These are phyloP conservation scores for Cheumatopsyche charites DNA, from an alignment of 1,140 invertebrate species.

Conservation along the genomic window DNA sequence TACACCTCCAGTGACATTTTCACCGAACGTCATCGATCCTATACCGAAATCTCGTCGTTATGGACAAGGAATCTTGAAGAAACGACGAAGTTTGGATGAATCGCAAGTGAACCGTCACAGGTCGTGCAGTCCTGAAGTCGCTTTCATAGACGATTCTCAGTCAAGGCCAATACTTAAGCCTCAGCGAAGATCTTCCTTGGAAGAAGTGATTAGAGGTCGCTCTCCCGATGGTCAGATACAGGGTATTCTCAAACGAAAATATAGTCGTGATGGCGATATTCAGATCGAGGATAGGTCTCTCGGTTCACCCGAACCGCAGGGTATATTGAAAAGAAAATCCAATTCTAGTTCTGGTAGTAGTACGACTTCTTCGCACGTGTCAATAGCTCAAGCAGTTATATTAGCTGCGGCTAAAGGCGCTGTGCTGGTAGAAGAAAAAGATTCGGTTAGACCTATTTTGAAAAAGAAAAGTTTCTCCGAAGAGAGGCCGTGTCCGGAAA, in stretches of 20 bases:
- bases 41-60: conserved; percentile 62
- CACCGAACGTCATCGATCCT: conserved; percentile 69
- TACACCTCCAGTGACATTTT: conserved; percentile 74
- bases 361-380: conserved; percentile 68
- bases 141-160: conserved; percentile 64
- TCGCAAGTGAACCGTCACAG: conserved; percentile 71
- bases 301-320: conserved; percentile 70
- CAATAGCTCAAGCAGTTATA: conserved; percentile 72
- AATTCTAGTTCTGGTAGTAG: conserved; percentile 64
- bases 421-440: conserved; percentile 64
- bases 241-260: conserved; percentile 60
- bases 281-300: conserved; percentile 57
- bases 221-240: conserved; percentile 64
- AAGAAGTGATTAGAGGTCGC: conserved; percentile 67
- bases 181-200: conserved; percentile 70
- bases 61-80: conserved; percentile 80
- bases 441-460: conserved; percentile 76
- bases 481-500: conserved; percentile 59
- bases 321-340: conserved; percentile 77
- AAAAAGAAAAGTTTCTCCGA: conserved; percentile 77
- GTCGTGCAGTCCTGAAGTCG: conserved; percentile 72
- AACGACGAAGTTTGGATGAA: conserved; percentile 78
- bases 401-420: conserved; percentile 67
- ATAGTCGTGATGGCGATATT: conserved; percentile 59
- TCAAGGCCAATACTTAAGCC: conserved; percentile 72